Base-by-base conservation (phyloP, 2,797 vertebrate species). In the Myripristis jacobus region DNA sequence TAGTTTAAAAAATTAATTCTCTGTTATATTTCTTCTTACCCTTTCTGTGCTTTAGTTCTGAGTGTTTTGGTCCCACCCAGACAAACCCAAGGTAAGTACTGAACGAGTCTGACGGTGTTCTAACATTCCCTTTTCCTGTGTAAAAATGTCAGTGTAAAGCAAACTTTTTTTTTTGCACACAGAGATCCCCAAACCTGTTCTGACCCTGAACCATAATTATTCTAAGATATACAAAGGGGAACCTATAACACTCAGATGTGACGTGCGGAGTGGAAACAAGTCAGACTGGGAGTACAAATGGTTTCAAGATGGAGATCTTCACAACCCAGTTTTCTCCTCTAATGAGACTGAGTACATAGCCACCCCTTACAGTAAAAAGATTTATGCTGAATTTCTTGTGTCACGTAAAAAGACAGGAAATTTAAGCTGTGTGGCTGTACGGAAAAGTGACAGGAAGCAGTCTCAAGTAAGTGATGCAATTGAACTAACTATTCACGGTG, bases 211-310 rank as follows among this genome's bases (percentile, higher is more conserved):
- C 12, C 22, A 22, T n/a, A 19, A 53, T 8, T 43, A 36, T 34
- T 12, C 51, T 4, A 12, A n/a, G 16, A 53, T 44, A 66, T 54
- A 38, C 63, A 6, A 4, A 5, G 63, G 63, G 24, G 34, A 53
- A 15, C 43, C 21, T n/a, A 36, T 66, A 10, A 66, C 63, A 2
- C 63, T 66, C 34, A 24, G 50, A 13, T 66, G 63, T 44, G 50
- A 66, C 22, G 25, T 66, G 18, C 15, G 54, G 63, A 22, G 9
- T 2, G 24, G 22, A 46, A 34, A 34, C n/a, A 18, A 54, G 16
- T 13, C 34, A 15, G 50, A 43, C 21, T 66, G 63, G 63, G 9
- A 19, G 51, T 44, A 66, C 63, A 25, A 10, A 22, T 54, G 63
- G 63, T 66, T 29, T 63, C 47, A 34, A 13, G 34, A 66, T 15